A percentile compares a stretch with the other conserved stretches of the same genome.
Evolutionary conservation across 2,113 vertebrate genomes (phyloP).

Genomic region (Pollimyrus isidori): DNA sequence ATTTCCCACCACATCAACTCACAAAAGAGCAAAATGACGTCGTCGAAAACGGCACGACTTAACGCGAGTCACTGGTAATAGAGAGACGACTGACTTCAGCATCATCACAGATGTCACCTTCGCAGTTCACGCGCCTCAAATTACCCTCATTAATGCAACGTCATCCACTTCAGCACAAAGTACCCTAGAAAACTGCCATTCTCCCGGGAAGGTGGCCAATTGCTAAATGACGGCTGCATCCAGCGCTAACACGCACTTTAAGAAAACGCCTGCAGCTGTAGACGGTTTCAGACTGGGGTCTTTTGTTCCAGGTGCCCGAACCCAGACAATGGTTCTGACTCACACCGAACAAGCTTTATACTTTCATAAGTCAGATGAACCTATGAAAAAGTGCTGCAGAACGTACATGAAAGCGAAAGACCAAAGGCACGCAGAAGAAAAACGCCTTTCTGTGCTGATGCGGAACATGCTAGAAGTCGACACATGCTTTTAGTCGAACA

Average conservation of each 20-base stretch:
- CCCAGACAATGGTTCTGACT: neutral
- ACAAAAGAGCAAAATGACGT: neutral
- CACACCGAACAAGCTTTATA: neutral
- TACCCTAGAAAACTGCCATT: conserved; percentile 44
- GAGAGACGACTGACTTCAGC: neutral
- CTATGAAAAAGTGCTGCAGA: neutral
- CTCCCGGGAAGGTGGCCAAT: conserved; percentile 39
- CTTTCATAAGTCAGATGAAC: neutral
- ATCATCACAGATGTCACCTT: neutral
- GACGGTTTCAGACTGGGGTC: neutral
- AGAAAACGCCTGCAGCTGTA: neutral
- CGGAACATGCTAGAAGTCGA: neutral
- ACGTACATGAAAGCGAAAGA: neutral
- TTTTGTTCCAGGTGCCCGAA: neutral
- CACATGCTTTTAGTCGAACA: neutral
- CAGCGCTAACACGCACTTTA: neutral
- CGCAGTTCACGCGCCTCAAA: neutral
- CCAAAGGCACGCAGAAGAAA: neutral
- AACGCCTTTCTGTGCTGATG: neutral
- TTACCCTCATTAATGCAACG: conserved; percentile 26
- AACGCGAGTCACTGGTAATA: neutral
- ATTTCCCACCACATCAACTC: neutral
- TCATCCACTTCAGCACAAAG: conserved; percentile 50
- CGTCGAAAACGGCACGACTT: neutral
- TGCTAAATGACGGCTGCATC: neutral